Conservation (phyloP, 1,140 invertebrate species). For the Eurosta solidaginis region DNA sequence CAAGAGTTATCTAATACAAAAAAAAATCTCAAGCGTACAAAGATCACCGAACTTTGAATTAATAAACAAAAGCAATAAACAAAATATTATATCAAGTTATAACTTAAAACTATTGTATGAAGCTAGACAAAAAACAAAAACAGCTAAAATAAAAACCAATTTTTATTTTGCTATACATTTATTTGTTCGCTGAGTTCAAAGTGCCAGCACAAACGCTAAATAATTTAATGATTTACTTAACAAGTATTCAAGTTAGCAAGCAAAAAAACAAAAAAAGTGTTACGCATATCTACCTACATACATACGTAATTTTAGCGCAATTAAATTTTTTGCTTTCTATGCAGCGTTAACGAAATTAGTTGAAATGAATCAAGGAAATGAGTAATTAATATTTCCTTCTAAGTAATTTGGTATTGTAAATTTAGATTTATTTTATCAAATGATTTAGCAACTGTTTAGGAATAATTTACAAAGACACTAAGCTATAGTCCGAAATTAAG, state of each 20-base stretch:
- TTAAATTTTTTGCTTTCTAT: neutral
- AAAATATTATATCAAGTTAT: constrained; percentile 9
- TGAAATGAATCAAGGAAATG: constrained; percentile 26
- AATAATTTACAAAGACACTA: neutral
- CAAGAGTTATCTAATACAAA: neutral
- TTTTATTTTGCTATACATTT: neutral
- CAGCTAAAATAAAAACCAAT: neutral
- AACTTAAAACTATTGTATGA: neutral
- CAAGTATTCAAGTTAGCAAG: neutral
- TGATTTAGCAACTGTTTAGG: neutral
- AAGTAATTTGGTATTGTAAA: neutral
- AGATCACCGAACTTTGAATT: constrained; percentile 21
- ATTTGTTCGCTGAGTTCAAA: neutral
- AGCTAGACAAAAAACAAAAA: neutral
- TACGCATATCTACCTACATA: neutral
- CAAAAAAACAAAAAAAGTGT: neutral
- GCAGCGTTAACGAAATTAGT: neutral
- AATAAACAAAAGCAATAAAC: neutral
- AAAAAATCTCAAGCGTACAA: neutral
- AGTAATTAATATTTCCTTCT: neutral
- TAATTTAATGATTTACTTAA: constrained; percentile 19
- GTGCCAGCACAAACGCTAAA: neutral
- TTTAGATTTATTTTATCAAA: constrained; percentile 7
- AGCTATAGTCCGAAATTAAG: too few species aligned
- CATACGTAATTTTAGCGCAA: neutral